These are phyloP conservation scores for Craseonycteris thonglongyai DNA, from an alignment of 2,113 vertebrate genomes.

Conservation along the genomic window DNA sequence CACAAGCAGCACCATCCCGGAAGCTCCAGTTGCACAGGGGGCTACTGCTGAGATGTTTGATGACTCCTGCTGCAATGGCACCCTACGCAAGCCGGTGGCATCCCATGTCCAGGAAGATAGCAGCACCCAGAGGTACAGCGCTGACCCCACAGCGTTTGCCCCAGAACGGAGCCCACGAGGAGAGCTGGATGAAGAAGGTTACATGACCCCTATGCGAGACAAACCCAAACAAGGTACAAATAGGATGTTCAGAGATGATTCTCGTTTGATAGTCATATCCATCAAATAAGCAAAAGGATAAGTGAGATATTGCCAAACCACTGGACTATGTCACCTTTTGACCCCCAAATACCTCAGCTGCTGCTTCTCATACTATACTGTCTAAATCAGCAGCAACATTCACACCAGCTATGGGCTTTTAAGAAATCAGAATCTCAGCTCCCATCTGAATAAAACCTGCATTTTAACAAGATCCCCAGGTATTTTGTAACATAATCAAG, in stretches of 20 bases:
- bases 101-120: conserved; percentile 85
- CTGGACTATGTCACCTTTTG: too few species aligned
- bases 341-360: not conserved
- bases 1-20: conserved; percentile 78
- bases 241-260: not conserved
- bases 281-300: not conserved
- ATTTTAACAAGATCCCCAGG: not conserved
- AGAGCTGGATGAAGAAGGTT: conserved; percentile 91
- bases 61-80: conserved; percentile 93
- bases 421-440: not conserved
- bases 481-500: not conserved
- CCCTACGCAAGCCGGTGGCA: conserved; percentile 85
- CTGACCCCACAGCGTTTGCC: conserved; percentile 92
- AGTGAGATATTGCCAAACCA: not conserved
- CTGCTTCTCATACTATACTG: too few species aligned
- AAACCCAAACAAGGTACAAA: conserved; percentile 90
- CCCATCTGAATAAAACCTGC: not conserved
- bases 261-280: not conserved
- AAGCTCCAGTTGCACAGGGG: conserved; percentile 79
- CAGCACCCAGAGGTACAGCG: conserved; percentile 92
- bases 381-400: not conserved
- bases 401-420: not conserved
- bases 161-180: conserved; percentile 83
- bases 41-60: conserved; percentile 84
- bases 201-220: conserved; percentile 95